Evolutionary conservation across 2,113 vertebrate genomes (phyloP).

Genomic region (Pogonocichla stellata): DNA sequence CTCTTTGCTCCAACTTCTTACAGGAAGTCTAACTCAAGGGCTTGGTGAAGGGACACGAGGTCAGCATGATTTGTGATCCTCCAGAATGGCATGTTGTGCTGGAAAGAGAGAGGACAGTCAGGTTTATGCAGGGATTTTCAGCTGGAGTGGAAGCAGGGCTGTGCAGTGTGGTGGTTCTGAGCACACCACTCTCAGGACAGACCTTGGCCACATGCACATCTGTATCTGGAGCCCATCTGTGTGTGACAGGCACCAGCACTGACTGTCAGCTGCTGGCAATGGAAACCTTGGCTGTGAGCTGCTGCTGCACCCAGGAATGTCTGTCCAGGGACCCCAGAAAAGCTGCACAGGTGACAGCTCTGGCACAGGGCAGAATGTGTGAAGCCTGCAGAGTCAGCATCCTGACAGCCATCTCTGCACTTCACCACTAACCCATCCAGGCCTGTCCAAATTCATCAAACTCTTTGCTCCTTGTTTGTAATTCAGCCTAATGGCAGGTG

Average conservation of each 20-base stretch:
- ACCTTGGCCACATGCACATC: neutral
- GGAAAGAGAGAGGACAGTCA: neutral
- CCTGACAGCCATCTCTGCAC: neutral
- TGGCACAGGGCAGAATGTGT: accelerated
- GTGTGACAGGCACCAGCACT: neutral
- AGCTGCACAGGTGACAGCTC: accelerated
- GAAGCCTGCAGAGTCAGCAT: neutral
- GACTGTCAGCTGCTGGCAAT: neutral
- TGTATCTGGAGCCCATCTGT: neutral
- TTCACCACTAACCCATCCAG: neutral
- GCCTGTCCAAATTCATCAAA: neutral
- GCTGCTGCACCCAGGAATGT: neutral
- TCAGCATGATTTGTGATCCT: conserved; percentile 93
- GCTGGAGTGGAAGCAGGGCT: neutral
- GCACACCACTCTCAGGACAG: accelerated
- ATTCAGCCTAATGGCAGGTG: neutral
- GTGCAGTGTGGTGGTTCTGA: neutral
- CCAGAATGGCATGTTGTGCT: conserved; percentile 99
- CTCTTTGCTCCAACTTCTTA: conserved; percentile 62
- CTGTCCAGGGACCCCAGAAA: neutral
- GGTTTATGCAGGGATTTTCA: neutral
- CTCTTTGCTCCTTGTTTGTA: neutral
- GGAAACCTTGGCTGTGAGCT: neutral
- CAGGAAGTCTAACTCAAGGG: conserved; percentile 96
- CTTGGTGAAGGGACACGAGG: conserved; percentile 94